Evolutionary conservation across 2,888 invertebrate genomes (phyloP).

Genomic region (Galeopsomyia nigrocyanea): DNA sequence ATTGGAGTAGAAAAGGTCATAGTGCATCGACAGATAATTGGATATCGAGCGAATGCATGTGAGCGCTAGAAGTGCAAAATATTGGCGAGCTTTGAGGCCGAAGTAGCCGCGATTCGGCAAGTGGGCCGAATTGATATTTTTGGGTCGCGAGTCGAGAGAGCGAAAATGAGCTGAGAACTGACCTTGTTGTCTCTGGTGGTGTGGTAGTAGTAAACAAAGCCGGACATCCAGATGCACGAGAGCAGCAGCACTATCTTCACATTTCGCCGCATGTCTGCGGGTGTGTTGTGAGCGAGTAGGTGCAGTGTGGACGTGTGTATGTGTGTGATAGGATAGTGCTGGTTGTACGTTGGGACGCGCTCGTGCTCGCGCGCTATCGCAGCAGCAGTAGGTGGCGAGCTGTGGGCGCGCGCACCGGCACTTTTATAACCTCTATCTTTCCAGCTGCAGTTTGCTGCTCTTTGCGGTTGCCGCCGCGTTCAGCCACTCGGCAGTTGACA

Average conservation of each 20-base stretch:
- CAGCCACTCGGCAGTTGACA: no score
- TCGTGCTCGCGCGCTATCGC: neutral
- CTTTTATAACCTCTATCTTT: conserved; percentile 30
- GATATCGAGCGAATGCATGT: no score
- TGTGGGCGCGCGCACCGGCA: conserved; percentile 24
- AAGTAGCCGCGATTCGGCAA: no score
- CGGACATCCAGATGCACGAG: conserved; percentile 76
- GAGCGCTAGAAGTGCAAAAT: no score
- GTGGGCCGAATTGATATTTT: no score
- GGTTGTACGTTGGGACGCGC: neutral
- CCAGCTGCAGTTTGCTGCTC: no score
- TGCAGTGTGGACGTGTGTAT: neutral
- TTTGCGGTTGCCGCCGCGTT: no score
- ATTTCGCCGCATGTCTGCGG: conserved; percentile 72
- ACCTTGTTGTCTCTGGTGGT: conserved; percentile 73
- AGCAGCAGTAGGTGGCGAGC: neutral
- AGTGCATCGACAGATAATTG: no score
- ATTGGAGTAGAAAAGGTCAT: no score
- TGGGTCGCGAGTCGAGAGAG: no score
- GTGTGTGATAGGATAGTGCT: neutral
- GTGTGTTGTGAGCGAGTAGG: neutral
- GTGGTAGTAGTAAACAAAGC: conserved; percentile 76
- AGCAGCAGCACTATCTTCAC: conserved; percentile 74
- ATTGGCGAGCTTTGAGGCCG: no score
- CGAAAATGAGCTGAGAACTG: conserved; percentile 49